Base-by-base conservation (phyloP, 2,888 invertebrate species). In the Dolomedes plantarius region DNA sequence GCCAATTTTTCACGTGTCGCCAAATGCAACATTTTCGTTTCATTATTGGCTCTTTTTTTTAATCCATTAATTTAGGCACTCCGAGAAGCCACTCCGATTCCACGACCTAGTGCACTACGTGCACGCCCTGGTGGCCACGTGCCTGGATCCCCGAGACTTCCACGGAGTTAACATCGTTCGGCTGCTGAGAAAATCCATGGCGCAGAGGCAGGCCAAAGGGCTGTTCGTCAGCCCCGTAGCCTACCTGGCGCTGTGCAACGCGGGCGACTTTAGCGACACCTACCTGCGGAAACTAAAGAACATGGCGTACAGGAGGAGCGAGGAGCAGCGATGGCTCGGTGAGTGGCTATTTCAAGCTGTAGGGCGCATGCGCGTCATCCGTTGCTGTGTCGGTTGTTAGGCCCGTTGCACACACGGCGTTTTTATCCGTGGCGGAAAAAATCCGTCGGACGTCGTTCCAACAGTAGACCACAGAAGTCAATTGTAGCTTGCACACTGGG, bases 301-400 rank as follows among this genome's bases (percentile, higher is more conserved):
- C 16, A 80, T 86, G 86, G 86, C 86, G 5, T 86, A 79, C 50
- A 68, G 75, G 28, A 56, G 79, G 11, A 79, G 65, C 31, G 86
- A 79, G 11, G 86, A 86, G 19, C 79, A 67, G 3, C 41, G 86
- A n/a, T 86, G 86, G 86, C 69, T 86, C 0, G 86, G 86, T 86
- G 69, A 86, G 72, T 68, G n/a, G n/a, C n/a, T n/a, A n/a, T n/a
- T n/a, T n/a, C n/a, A n/a, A n/a, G n/a, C n/a, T n/a, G n/a, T n/a
- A n/a, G n/a, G n/a, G n/a, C n/a, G n/a, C n/a, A n/a, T n/a, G n/a
- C 19, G 0, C 31, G 7, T 7, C 31, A 31, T 6, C 31, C 7
- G 31, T 29, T 29, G 29, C 1, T 2, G 29, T n/a, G n/a, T n/a
- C n/a, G n/a, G n/a, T n/a, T n/a, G n/a, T n/a, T n/a, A n/a, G n/a